A percentile compares a stretch with the other conserved stretches of the same genome.
These are phyloP conservation scores for Laticauda colubrina DNA, from an alignment of 2,113 vertebrate species.

Conservation along the genomic window DNA sequence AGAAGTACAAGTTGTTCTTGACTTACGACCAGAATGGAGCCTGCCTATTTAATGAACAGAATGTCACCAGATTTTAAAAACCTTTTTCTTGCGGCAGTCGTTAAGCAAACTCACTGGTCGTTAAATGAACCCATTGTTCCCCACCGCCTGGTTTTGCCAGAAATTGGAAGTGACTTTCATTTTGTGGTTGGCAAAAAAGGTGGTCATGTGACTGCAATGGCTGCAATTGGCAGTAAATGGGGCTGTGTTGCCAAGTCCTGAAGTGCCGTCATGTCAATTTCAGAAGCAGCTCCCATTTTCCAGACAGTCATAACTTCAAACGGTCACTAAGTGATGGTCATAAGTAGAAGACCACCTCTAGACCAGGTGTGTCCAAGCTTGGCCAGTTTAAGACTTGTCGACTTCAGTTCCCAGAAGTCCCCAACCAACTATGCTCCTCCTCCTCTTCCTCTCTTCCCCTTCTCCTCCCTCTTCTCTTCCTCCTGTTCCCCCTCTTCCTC, in stretches of 20 bases:
- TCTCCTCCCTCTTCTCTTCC: too few species aligned
- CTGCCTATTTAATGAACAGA: background rate
- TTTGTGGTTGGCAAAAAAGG: background rate
- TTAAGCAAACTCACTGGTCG: background rate
- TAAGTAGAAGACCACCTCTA: background rate
- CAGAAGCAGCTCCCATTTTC: background rate
- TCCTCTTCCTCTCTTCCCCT: background rate
- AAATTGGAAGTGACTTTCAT: background rate
- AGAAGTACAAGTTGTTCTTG: background rate
- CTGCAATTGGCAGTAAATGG: fast-evolving
- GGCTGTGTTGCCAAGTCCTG: background rate
- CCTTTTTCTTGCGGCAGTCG: background rate
- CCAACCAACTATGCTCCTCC: background rate
- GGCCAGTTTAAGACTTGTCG: background rate
- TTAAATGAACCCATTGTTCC: background rate
- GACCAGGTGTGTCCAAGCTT: background rate
- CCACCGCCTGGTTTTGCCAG: background rate
- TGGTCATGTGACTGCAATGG: background rate
- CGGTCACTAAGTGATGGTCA: background rate
- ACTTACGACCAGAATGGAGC: background rate
- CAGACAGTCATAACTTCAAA: background rate
- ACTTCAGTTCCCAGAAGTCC: background rate
- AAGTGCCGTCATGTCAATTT: background rate
- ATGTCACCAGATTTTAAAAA: background rate
- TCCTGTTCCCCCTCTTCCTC: too few species aligned